Evolutionary conservation across 2,888 invertebrate genomes (phyloP).

Genomic region (Melieria crassipennis): DNA sequence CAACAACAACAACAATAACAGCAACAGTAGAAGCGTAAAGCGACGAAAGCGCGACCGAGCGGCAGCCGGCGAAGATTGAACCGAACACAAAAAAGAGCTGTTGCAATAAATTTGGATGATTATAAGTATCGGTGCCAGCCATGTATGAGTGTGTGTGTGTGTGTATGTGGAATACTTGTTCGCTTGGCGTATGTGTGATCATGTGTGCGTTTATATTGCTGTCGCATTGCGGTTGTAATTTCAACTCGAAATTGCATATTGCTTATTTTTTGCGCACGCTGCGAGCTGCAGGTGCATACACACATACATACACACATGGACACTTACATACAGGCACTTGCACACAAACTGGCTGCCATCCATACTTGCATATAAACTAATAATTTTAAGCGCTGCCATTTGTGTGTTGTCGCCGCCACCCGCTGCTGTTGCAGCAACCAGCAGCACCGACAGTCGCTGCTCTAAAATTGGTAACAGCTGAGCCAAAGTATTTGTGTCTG

Average conservation of each 20-base stretch:
- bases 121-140: slow-evolving; percentile 31
- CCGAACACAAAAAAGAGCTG: slow-evolving; percentile 4
- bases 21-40: not conserved
- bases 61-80: too few relatives aligned
- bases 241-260: slow-evolving; percentile 30
- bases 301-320: not conserved
- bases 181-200: not conserved
- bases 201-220: slow-evolving; percentile 17
- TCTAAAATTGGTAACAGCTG: slow-evolving; percentile 46
- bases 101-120: slow-evolving; percentile 32
- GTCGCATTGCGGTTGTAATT: slow-evolving; percentile 37
- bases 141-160: not conserved
- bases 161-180: not conserved
- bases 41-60: too few relatives aligned
- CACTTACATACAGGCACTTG: not conserved
- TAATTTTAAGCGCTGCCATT: slow-evolving; percentile 23
- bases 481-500: slow-evolving; percentile 47
- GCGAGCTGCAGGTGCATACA: slow-evolving; percentile 12
- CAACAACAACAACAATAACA: not conserved
- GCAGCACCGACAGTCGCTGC: slow-evolving; percentile 5
- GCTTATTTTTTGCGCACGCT: slow-evolving; percentile 5
- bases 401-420: slow-evolving; percentile 21
- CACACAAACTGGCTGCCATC: not conserved
- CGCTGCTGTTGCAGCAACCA: slow-evolving; percentile 20
- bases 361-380: slow-evolving; percentile 27